Evolutionary conservation across 2,113 vertebrate species (phyloP).

Genomic region (Thomomys bottae): DNA sequence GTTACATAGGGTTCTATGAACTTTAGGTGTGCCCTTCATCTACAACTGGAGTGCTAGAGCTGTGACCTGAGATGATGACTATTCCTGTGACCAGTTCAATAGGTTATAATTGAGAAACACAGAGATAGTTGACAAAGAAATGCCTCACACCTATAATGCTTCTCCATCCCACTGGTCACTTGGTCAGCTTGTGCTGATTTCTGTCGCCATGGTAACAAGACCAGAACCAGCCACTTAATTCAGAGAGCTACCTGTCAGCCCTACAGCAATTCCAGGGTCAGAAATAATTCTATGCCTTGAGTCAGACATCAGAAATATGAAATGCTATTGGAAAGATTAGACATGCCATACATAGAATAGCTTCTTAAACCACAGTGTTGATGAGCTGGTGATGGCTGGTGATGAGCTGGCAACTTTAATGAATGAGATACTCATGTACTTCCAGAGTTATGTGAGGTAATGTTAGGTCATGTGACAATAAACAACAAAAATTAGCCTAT

Average conservation of each 20-base stretch:
- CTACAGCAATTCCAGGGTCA: background rate
- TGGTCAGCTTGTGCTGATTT: conserved; percentile 8
- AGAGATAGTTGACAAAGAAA: background rate
- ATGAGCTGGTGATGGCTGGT: background rate
- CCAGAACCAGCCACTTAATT: conserved; percentile 43
- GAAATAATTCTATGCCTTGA: conserved; percentile 54
- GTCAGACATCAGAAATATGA: conserved; percentile 30
- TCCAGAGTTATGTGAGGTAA: background rate
- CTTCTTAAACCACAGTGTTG: background rate
- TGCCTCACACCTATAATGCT: background rate
- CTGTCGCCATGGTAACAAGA: background rate
- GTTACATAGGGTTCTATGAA: background rate
- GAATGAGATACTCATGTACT: background rate
- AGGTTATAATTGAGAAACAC: background rate
- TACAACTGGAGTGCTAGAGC: background rate
- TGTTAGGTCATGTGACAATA: background rate
- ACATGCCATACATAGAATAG: background rate
- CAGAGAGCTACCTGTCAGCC: conserved; percentile 3
- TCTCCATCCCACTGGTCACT: background rate
- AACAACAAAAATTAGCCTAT: background rate
- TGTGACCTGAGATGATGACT: background rate
- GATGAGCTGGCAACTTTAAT: background rate
- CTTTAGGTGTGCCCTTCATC: background rate
- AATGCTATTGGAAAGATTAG: conserved; percentile 16
- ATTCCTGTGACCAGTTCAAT: background rate